Evolutionary conservation across 2,113 vertebrate genomes (phyloP), one percentile per base, ranked within the genome.

Genomic region (Eleginops maclovinus): DNA sequence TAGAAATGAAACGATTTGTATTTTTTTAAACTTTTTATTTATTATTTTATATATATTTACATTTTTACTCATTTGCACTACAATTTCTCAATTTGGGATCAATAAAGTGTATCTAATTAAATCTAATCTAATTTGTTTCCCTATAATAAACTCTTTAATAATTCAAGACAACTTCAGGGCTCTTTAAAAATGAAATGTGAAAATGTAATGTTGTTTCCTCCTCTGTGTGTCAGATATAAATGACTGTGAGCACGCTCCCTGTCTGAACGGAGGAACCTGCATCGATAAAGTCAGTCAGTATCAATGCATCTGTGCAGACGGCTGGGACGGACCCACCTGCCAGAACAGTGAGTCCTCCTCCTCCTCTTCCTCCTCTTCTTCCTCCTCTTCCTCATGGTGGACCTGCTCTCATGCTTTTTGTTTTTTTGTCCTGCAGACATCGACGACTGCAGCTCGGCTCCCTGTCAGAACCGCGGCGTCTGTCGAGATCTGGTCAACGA

Each of bases 401-500:
- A 16, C 21, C 60, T 19, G 72, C 24, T 49, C 1, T 58, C 1
- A 72, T 5, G 4, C n/a, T n/a, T 55, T 13, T 36, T 19, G 4
- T 56, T 2, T 19, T n/a, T 10, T 53, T 17, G 0, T 61, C 10
- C 0, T 4, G 4, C 69, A 98, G 97, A 98, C 87, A 95, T 96
- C 56, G 96, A 98, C 8, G 96, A 98, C 94, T 98, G 97, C 93
- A 95, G 93, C 94, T 93, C 96, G 73, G 96, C 93, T 72, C 96
- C 95, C n/a, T 98, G 97, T 79, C 94, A 94, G 91, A 96, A 98
- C 36, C 94, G 95, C 74, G 97, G 97, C 78, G 93, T 95, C 1
- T 98, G 97, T 79, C 94, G 94, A 60, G 97, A 98, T 91, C 95
- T 98, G 91, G 95, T 97, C 92, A 96, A 94, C 0, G 97, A 98